These are phyloP conservation scores for Clupea harengus DNA, from an alignment of 2,113 vertebrate genomes.

Conservation along the genomic window DNA sequence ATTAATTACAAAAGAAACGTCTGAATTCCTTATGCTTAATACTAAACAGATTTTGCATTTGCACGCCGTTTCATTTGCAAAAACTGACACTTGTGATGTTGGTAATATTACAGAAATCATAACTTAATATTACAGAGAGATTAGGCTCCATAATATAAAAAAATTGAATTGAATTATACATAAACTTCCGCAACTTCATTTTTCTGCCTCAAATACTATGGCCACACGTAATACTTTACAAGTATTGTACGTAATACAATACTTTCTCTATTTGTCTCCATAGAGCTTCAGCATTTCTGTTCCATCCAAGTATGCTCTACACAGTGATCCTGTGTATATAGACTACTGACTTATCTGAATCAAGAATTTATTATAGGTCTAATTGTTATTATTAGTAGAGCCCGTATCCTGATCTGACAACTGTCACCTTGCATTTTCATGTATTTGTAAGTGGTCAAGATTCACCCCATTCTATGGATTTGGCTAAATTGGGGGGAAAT, in stretches of 20 bases:
- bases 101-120: not conserved
- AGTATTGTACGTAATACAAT: too few relatives aligned
- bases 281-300: too few relatives aligned
- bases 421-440: not conserved
- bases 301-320: too few relatives aligned
- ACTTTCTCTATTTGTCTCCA: too few relatives aligned
- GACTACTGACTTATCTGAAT: too few relatives aligned
- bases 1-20: not conserved
- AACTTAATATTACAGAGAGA: too few relatives aligned
- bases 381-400: not conserved
- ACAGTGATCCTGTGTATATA: too few relatives aligned
- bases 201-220: too few relatives aligned
- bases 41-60: not conserved
- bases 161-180: too few relatives aligned
- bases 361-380: not conserved
- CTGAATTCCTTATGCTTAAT: not conserved
- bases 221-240: too few relatives aligned
- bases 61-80: not conserved
- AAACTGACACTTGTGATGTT: not conserved
- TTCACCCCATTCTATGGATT: not conserved
- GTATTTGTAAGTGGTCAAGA: not conserved
- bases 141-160: too few relatives aligned
- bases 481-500: not conserved
- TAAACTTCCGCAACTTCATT: too few relatives aligned
- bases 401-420: not conserved